Evolutionary conservation across 35 echinoderm and acorn worm genomes (phyloP), one percentile per base, ranked within the genome.

Genomic region (Lytechinus pictus): DNA sequence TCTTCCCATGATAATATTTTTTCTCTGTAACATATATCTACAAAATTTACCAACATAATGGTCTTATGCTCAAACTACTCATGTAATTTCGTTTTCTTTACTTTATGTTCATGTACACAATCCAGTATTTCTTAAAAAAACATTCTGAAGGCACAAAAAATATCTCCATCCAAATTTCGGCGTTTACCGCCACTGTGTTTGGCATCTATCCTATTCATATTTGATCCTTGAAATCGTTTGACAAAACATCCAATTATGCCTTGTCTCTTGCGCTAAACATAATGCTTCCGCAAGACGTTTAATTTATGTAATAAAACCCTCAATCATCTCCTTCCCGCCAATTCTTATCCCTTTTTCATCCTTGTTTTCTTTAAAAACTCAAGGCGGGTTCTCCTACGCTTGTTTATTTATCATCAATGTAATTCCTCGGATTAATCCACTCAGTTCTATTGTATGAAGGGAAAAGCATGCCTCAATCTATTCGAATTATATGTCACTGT

Each of bases 371-470:
- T 79, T 16, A 24, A 19, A 79, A 79, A 79, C 66, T 79, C 66
- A n/a, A 16, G 66, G 66, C 88, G 28, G 88, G 88, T 21, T 90
- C 88, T 90, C 52, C n/a, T 79, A 4, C 88, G 88, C n/a, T 44
- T 90, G 88, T 90, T 90, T 90, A 90, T 90, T 90, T 90, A 90
- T 90, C 88, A 54, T 54, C 88, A 90, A 33, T 90, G 29, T 90
- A 90, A 90, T 54, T 90, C 52, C 33, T 90, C 3, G 28, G 88
- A 90, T 90, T 90, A 90, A 90, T 90, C 88, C 88, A 90, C 88
- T 90, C 88, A 13, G 13, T 54, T 52, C 88, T 90, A 89, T 90
- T 90, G 8, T 90, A 90, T 90, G 28, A 90, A 90, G 28, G 52
- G 52, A 44, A 54, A 11, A 90, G 88, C 88, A 90, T n/a, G 88